Evolutionary conservation across 2,797 vertebrate genomes (phyloP).

Genomic region (Potorous gilbertii): DNA sequence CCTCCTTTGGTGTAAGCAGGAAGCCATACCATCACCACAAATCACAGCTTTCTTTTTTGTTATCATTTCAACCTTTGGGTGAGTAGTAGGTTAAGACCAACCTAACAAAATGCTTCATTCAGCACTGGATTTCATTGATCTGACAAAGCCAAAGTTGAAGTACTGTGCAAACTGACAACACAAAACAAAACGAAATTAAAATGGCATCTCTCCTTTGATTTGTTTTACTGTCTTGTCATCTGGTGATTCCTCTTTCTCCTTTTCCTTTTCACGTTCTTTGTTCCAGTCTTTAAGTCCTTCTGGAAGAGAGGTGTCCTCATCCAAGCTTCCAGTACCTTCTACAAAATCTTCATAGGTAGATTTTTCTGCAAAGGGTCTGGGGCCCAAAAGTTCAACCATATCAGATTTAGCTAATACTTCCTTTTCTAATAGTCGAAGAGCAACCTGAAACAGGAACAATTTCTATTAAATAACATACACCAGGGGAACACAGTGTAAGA

Average conservation of each 20-base stretch:
- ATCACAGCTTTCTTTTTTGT: conserved; percentile 60
- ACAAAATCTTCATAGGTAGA: conserved; percentile 98
- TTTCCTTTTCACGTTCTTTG: conserved; percentile 89
- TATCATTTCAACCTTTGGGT: conserved; percentile 75
- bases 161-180: conserved; percentile 31
- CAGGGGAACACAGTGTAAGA: not conserved
- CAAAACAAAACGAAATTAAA: conserved; percentile 81
- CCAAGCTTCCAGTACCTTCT: conserved; percentile 94
- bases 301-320: conserved; percentile 95
- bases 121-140: conserved; percentile 49
- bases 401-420: conserved; percentile 96
- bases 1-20: not conserved
- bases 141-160: conserved; percentile 68
- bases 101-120: not conserved
- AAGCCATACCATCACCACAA: not conserved
- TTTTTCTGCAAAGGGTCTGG: conserved; percentile 94
- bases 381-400: conserved; percentile 95
- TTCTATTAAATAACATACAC: conserved; percentile 21
- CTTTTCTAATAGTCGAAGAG: conserved; percentile 93
- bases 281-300: conserved; percentile 98
- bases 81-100: conserved; percentile 68
- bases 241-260: conserved; percentile 87
- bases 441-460: conserved; percentile 88
- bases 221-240: conserved; percentile 90
- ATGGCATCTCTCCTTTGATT: conserved; percentile 88